Evolutionary conservation across 2,888 invertebrate genomes (phyloP), one percentile per base, ranked within the genome.

Genomic region (Actias luna): DNA sequence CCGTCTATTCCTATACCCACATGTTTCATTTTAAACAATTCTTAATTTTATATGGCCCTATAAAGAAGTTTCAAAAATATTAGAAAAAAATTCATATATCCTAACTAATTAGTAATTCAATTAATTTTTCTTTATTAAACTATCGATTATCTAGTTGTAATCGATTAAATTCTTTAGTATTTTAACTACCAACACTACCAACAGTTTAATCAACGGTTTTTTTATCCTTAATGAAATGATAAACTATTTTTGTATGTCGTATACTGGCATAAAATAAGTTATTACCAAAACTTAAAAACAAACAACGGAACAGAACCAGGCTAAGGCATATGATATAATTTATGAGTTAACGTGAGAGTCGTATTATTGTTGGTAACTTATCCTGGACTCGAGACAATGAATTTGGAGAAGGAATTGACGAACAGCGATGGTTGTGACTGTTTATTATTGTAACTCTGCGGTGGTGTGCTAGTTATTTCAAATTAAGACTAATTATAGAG

Each of bases 371-470:
- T 60, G 12, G 25, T 46, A 61, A 22, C 31, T 18, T 35, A 39
- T 8, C 29, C 55, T 27, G n/a, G 29, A 52, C 55, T 59, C 58
- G 61, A 72, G 67, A 82, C 76, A 72, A 90, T 89, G 87, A 80
- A 83, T 82, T 77, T 85, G 73, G 84, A 87, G 74, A 82, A 79
- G 72, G 84, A 87, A 65, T 74, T 77, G 64, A 73, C 78, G 62
- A 84, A 71, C 74, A 77, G 81, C 31, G 87, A 91, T 73, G 90
- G 91, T 90, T 76, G 67, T 69, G 62, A 65, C 62, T 67, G 75
- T 77, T 80, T 83, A 80, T 80, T 73, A 78, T 77, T 77, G 78
- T 71, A 74, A 75, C 88, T 69, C 64, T 78, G 84, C 88, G 88
- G 85, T 86, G 86, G 89, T 86, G 78, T 72, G 67, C 69, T 75